phyloP scores from a whole-genome alignment of 1,140 invertebrate species.

The Reticulitermes speratus region DNA sequence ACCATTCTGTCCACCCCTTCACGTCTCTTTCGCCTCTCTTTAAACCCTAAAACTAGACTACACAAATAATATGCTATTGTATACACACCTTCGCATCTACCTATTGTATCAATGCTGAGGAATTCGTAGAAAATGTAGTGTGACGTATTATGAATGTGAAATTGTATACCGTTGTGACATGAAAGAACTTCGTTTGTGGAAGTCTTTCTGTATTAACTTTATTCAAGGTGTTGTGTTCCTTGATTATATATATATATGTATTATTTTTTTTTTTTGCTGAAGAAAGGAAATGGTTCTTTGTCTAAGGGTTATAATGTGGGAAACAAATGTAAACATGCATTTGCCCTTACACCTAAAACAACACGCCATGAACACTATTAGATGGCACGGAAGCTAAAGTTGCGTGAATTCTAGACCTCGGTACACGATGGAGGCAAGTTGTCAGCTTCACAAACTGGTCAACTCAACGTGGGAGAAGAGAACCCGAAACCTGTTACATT shows the following conservation, averaged over 20 bases:
- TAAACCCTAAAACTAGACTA: slow-evolving; percentile 14
- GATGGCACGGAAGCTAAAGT: no score
- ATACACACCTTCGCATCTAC: neutral
- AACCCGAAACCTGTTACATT: no score
- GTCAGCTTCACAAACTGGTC: no score
- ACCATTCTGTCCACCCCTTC: neutral
- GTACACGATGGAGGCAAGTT: no score
- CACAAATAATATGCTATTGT: slow-evolving; percentile 20
- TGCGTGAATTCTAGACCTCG: no score
- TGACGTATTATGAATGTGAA: neutral
- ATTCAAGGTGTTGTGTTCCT: neutral
- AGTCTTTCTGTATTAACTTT: neutral
- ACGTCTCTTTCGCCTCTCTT: neutral
- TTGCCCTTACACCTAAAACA: no score
- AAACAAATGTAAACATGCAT: no score
- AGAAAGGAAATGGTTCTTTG: no score
- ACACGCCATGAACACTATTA: no score
- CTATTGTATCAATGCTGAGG: neutral
- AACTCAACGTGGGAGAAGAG: no score
- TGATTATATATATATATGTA: neutral
- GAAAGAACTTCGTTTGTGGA: neutral
- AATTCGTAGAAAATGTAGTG: neutral
- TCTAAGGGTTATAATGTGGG: no score
- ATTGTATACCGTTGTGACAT: neutral
- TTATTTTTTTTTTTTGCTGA: neutral